Conservation (phyloP, 2,797 vertebrate genomes). For the Antennarius maculatus region DNA sequence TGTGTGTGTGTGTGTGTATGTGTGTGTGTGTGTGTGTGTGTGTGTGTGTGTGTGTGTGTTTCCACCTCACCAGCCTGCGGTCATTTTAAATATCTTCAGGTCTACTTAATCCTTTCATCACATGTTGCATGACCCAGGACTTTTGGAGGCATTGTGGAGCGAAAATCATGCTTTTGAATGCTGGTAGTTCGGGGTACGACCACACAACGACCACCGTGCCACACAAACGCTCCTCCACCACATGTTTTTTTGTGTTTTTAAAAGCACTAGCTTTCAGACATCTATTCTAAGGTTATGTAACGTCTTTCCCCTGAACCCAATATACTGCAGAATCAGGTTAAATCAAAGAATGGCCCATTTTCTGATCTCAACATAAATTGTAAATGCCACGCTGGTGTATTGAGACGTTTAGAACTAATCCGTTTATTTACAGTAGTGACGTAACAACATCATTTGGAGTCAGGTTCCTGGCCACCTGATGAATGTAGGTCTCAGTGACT, state of each 20-base stretch:
- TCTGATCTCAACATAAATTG: too few relatives aligned
- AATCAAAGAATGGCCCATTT: too few relatives aligned
- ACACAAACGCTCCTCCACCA: slow-evolving; percentile 6
- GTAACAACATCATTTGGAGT: too few relatives aligned
- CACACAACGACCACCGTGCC: not conserved
- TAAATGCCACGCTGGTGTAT: too few relatives aligned
- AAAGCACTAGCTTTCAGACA: not conserved
- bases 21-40: slow-evolving; percentile 29
- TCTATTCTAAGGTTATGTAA: too few relatives aligned
- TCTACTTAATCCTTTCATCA: not conserved
- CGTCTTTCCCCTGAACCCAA: too few relatives aligned
- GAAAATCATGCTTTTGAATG: slow-evolving; percentile 1
- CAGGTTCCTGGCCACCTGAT: too few relatives aligned
- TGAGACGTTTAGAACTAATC: too few relatives aligned
- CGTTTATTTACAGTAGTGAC: too few relatives aligned
- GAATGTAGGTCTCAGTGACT: too few relatives aligned
- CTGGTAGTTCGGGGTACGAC: not conserved
- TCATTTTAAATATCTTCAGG: slow-evolving; percentile 37
- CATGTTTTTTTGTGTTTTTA: not conserved
- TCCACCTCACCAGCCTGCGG: slow-evolving; percentile 21
- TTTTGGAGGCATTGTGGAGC: slow-evolving; percentile 3
- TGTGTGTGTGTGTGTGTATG: slow-evolving; percentile 26
- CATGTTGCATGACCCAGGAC: slow-evolving; percentile 23
- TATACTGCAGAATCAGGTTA: too few relatives aligned
- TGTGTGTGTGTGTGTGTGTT: slow-evolving; percentile 27